Conservation (phyloP, 2,888 invertebrate genomes). For the Eupithecia exiguata region DNA sequence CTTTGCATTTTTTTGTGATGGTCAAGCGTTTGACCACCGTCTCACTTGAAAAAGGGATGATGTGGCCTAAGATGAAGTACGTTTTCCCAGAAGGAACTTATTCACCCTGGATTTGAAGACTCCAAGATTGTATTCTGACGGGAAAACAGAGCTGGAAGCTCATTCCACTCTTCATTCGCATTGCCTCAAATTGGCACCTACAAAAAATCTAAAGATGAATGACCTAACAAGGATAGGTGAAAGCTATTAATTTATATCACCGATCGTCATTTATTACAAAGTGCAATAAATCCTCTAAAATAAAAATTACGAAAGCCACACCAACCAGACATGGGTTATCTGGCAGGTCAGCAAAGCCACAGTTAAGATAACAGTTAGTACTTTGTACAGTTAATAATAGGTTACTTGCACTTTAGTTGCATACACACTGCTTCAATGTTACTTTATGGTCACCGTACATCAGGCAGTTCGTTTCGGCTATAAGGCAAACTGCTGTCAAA, state of each 20-base stretch:
- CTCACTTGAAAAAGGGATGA: no score
- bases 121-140: no score
- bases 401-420: constrained; percentile 40
- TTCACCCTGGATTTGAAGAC: no score
- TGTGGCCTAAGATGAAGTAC: no score
- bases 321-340: constrained; percentile 26
- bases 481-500: not conserved
- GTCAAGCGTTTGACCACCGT: no score
- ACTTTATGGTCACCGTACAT: not conserved
- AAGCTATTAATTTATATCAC: constrained; percentile 1
- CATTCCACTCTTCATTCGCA: no score
- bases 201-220: not conserved
- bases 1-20: no score
- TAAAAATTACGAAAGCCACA: constrained; percentile 20
- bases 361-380: constrained; percentile 12
- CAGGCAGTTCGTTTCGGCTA: not conserved
- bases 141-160: no score
- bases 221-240: constrained; percentile 4
- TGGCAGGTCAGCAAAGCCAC: constrained; percentile 19
- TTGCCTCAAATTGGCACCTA: not conserved
- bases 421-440: constrained; percentile 26
- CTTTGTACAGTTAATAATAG: constrained; percentile 37
- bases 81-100: no score
- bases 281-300: constrained; percentile 15
- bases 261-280: constrained; percentile 6